Conservation (phyloP, 2,113 vertebrate genomes). For the Ibidorhyncha struthersii region DNA sequence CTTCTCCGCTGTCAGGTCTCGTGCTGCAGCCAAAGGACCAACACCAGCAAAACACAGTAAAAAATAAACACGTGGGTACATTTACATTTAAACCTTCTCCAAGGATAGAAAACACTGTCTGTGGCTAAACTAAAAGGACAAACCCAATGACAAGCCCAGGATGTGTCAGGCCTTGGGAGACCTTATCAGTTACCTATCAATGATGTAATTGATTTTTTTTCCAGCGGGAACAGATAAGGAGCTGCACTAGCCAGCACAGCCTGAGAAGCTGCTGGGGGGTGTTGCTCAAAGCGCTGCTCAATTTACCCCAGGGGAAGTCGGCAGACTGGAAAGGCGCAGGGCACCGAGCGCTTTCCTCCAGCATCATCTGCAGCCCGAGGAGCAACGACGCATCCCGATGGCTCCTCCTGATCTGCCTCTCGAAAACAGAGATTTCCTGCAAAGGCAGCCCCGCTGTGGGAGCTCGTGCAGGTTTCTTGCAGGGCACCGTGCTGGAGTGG, state of each 20-base stretch:
- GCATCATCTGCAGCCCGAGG: not conserved
- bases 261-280: not conserved
- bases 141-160: not conserved
- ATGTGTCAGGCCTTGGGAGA: not conserved
- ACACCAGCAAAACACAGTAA: not conserved
- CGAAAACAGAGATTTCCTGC: not conserved
- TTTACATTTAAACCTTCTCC: not conserved
- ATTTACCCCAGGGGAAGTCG: fast-evolving
- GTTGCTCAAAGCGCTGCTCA: not conserved
- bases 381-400: not conserved
- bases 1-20: not conserved
- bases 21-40: not conserved
- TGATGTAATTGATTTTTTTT: not conserved
- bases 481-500: not conserved
- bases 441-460: fast-evolving
- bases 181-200: not conserved
- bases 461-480: not conserved
- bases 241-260: not conserved
- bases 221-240: not conserved
- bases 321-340: not conserved
- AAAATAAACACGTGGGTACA: not conserved
- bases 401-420: not conserved
- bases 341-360: not conserved
- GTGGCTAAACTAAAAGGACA: constrained; percentile 27
- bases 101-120: not conserved